phyloP scores from a whole-genome alignment of 2,888 invertebrate genomes.

The Callyntrura sp. region DNA sequence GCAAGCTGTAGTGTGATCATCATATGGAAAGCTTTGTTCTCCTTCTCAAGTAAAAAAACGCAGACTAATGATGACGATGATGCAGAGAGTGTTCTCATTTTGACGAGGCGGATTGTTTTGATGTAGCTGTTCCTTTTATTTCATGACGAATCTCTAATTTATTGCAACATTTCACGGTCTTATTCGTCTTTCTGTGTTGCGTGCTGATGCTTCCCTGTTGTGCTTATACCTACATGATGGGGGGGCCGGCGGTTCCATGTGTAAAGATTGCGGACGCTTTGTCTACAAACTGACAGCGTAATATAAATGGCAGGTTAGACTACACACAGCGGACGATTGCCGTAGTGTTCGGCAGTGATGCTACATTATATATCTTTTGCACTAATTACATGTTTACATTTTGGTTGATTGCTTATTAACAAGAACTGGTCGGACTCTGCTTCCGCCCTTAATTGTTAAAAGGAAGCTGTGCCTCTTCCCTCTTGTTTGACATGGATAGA shows the following conservation, averaged over 20 bases:
- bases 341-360: background rate
- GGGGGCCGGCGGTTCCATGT: no score
- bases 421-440: slow-evolving; percentile 48
- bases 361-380: background rate
- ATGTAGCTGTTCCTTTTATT: slow-evolving; percentile 48
- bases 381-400: slow-evolving; percentile 57
- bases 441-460: slow-evolving; percentile 30
- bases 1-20: slow-evolving; percentile 13
- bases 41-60: slow-evolving; percentile 5
- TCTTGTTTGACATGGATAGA: background rate
- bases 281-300: slow-evolving; percentile 14
- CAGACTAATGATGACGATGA: slow-evolving; percentile 25
- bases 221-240: background rate
- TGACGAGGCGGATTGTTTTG: slow-evolving; percentile 50
- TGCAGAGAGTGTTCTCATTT: slow-evolving; percentile 34
- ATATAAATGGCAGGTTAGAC: background rate
- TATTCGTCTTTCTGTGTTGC: slow-evolving; percentile 34
- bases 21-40: slow-evolving; percentile 5
- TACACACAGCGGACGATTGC: background rate
- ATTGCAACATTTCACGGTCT: slow-evolving; percentile 46
- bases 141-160: slow-evolving; percentile 56
- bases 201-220: background rate
- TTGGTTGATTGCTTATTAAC: slow-evolving; percentile 54
- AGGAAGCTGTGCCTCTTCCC: background rate
- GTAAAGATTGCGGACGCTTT: slow-evolving; percentile 45